Base-by-base conservation (phyloP, 2,113 vertebrate species). In the Marmota flaviventris region DNA sequence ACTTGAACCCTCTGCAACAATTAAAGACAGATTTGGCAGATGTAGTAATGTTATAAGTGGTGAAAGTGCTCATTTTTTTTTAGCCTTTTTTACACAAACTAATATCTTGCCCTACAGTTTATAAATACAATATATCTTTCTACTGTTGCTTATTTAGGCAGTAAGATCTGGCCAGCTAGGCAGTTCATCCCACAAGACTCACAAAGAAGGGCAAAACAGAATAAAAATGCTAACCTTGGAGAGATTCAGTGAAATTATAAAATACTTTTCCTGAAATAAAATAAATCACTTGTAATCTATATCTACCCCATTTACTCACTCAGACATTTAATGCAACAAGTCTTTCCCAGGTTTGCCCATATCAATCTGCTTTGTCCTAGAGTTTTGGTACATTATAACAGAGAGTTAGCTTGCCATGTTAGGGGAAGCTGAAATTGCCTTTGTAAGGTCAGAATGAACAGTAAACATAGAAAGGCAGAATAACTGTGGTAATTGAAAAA, bases 1-100 rank as follows among this genome's bases (percentile, higher is more conserved):
- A 95, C 91, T 98, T 83, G 91, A 98, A 96, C 95, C 53, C 75
- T 89, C 84, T 75, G 95, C 91, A 97, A 94, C 79, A 96, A 96
- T 97, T 78, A 92, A 81, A 97, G 96, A 94, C 51, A 92, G 85
- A 81, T 96, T 89, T 96, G 97, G 98, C 90, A 97, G 97, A 94
- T 58, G 12, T 1, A 17, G 5, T 69, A 72, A 65, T 97, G 89
- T 96, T 97, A 97, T 58, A 96, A 96, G 89, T 95, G 56, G 67
- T 2, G 8, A n/a, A 97, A 97, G 97, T 93, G 87, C 56, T 85
- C 42, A 67, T 45, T 85, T 97, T 85, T 97, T 75, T 78, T 42
- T 1, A 96, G 42, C 34, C 13, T 75, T 93, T 93, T 93, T 94
- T 96, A 97, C 20, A 96, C 58, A 85, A 96, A 85, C 65, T 67